Evolutionary conservation across 1,140 invertebrate genomes (phyloP), one percentile per base, ranked within the genome.

Genomic region (Macrotrachela quadricornifera): DNA sequence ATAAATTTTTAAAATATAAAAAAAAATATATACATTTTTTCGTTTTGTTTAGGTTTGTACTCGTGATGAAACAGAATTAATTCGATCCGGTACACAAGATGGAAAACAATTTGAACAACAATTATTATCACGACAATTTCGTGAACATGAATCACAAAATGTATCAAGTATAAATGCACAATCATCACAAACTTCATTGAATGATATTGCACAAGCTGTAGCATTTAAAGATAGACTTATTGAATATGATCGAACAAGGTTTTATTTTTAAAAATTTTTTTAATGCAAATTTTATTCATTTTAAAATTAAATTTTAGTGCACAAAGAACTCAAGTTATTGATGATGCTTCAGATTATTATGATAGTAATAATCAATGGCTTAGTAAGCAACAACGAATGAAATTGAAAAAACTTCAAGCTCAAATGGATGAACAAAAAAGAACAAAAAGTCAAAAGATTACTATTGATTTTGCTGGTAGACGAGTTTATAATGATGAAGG

Each of bases 291-390:
- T 46, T 21, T 16, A 1, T 50, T 56, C 17, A 18, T 13, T 62
- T 48, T 30, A 8, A 8, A 2, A 30, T 30, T 30, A 4, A 30
- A 30, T 30, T 30, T 30, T 60, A 83, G 85, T 70, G 79, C 82
- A 58, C 76, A 78, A 53, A 74, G 84, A 57, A 92, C 87, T 0
- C 78, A 78, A 62, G 84, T 95, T 3, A 90, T 88, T 56, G 88
- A 95, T 66, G 88, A 94, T 67, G 83, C 94, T 64, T 78, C 79
- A 57, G 90, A 95, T 68, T 94, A 94, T 68, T 95, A 85, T 70
- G 77, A 78, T 57, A 70, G 79, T 9, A 79, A 78, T 64, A 70
- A 71, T 56, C 79, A 79, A 17, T 92, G 87, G 86, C 66, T 87
- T 6, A 78, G 74, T 44, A 71, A 79, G 13, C 66, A 73, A 12